Base-by-base conservation (phyloP, 2,113 vertebrate species). In the Myodes glareolus region DNA sequence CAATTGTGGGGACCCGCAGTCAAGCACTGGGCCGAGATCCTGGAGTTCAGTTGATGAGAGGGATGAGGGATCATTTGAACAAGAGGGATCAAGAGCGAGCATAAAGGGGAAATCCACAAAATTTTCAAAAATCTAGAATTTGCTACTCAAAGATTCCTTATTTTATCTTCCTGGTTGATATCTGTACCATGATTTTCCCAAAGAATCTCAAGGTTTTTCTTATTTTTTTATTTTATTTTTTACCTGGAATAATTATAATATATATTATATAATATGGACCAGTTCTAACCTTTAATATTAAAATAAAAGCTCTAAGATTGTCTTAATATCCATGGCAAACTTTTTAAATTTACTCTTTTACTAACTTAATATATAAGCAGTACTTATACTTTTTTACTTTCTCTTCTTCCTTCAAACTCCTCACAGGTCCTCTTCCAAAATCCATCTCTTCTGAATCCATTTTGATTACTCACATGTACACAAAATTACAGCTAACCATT, bases 111-210 rank as follows among this genome's bases (percentile, higher is more conserved):
- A 47, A 47, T 63, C 61, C 23, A 63, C 61, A 63, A 63, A 2
- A 63, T 23, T 25, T 61, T 63, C 55, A 29, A 27, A 67, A 29
- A 67, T 3, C 65, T 67, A 31, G 4, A 31, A 31, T 67, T 31
- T 67, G 65, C 36, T 85, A 29, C 88, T 33, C 0, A 75, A 84
- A 19, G 33, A 70, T 45, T 31, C 11, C 8, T 13, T 87, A 31
- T 90, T 29, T 91, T 25, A n/a, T 61, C 52, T 77, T 4, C 11
- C 29, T 73, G 1, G 11, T 55, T 21, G 0, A 87, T 14, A 29
- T 8, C 1, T 45, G 42, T 1, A 75, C 1, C 8, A 47, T 8
- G 4, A 1, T 82, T 39, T 76, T 68, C 8, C 10, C 33, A 0
- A 88, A 73, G 31, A 88, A 70, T 2, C 12, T 84, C 6, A 9